Evolutionary conservation across 2,888 invertebrate genomes (phyloP), one percentile per base, ranked within the genome.

Genomic region (Halictus ligatus): DNA sequence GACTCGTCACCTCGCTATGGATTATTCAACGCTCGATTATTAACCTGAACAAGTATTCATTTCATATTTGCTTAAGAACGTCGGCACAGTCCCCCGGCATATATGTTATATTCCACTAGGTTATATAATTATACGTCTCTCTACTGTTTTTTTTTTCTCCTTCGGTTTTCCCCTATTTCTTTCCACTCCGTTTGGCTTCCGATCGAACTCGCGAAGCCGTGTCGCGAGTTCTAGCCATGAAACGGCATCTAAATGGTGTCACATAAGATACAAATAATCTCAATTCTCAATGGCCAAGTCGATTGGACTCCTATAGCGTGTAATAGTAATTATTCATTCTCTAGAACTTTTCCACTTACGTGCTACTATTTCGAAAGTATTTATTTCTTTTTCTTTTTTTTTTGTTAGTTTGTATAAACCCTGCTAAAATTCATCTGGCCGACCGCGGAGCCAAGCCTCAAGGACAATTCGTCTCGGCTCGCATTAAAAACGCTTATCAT

Each of bases 261-360:
- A 75, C 82, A 76, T 84, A 85, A 43, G 73, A 84, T 84, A 87
- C 87, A 88, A 89, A 89, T 89, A 91, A 93, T 91, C 85, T 93
- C 92, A 93, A 94, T 92, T 93, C 93, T 93, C 91, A 92, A 89
- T 92, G 92, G 92, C 92, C 91, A 93, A 92, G 86, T 91, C 90
- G 89, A 91, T 90, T 92, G 91, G 90, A 89, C 91, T 89, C 29
- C 89, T 92, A 90, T 91, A 73, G 18, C 35, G 60, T 69, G 35
- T 78, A 67, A 75, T 79, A 29, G 73, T 74, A 77, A 75, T 25
- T 81, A 81, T 75, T 83, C 77, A 82, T 35, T 83, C 76, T 82
- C 83, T 89, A 87, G 43, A 80, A 82, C 69, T 64, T 79, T 54
- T 83, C 81, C 64, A 40, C 84, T 89, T 86, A 88, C 25, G 54